phyloP scores from a whole-genome alignment of 37 sponge, comb jelly and placozoan species.

The Chondrilla cf. caribensis region DNA sequence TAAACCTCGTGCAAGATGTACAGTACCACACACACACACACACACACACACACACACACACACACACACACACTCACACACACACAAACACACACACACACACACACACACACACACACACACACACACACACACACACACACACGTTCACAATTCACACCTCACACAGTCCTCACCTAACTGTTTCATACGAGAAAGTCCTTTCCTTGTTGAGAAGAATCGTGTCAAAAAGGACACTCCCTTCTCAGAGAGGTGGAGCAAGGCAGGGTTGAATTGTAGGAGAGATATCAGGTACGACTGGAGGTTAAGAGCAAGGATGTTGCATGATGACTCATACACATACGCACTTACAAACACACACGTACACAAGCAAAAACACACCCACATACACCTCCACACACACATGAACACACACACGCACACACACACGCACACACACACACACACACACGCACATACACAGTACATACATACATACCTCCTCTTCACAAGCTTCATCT shows the following conservation, averaged over 20 bases:
- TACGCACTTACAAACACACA: neutral
- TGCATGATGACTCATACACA: too few relatives aligned
- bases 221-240: slow-evolving; percentile 69
- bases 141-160: neutral
- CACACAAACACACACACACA: slow-evolving; percentile 16
- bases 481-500: slow-evolving; percentile 92
- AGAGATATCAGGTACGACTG: slow-evolving; percentile 73
- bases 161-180: neutral
- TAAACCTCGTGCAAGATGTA: too few relatives aligned
- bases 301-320: neutral
- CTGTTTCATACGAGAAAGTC: slow-evolving; percentile 7
- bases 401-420: too few relatives aligned
- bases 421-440: too few relatives aligned
- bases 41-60: neutral
- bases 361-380: too few relatives aligned
- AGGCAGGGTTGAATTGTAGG: slow-evolving; percentile 62
- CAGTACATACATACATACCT: slow-evolving; percentile 29
- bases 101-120: slow-evolving; percentile 22
- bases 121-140: slow-evolving; percentile 21
- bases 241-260: slow-evolving; percentile 61
- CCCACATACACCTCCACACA: too few relatives aligned
- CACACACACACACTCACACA: slow-evolving; percentile 6
- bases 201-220: slow-evolving; percentile 19
- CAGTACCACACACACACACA: neutral
- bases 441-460: too few relatives aligned